phyloP scores from a whole-genome alignment of 2,888 invertebrate genomes.

The Muschampia plurimacula region DNA sequence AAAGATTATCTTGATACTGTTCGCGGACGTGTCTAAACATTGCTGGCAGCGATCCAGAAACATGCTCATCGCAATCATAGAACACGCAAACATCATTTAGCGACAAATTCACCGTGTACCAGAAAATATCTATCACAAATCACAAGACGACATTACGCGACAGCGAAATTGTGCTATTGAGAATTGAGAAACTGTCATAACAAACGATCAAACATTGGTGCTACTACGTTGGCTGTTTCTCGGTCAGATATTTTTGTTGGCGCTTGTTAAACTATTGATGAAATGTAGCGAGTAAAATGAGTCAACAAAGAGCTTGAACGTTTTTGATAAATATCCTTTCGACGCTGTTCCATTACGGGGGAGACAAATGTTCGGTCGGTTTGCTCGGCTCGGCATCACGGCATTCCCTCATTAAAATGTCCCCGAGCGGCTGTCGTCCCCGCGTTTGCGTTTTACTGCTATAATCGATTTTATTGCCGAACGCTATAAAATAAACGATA shows the following conservation, averaged over 20 bases:
- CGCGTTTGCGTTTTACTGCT: conserved; percentile 55
- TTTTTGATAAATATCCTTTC: conserved; percentile 79
- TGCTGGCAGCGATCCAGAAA: conserved; percentile 69
- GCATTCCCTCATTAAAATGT: conserved; percentile 77
- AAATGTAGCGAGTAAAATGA: conserved; percentile 63
- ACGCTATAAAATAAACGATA: conserved; percentile 69
- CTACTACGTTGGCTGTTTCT: background rate
- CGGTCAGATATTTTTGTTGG: background rate
- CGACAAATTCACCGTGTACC: conserved; percentile 67
- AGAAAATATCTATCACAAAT: conserved; percentile 54
- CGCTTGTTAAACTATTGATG: conserved; percentile 52
- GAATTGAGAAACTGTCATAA: conserved; percentile 15
- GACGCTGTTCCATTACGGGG: conserved; percentile 71
- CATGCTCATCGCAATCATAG: conserved; percentile 69
- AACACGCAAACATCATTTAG: conserved; percentile 70
- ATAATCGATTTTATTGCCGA: conserved; percentile 78
- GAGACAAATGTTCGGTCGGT: conserved; percentile 74
- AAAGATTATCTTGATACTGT: conserved; percentile 62
- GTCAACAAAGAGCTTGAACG: conserved; percentile 52
- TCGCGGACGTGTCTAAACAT: conserved; percentile 60
- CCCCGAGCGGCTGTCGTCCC: conserved; percentile 64
- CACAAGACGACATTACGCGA: conserved; percentile 29
- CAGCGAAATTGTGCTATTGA: conserved; percentile 53
- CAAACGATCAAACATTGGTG: background rate
- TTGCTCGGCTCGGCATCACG: conserved; percentile 62